Evolutionary conservation across 2,797 vertebrate species (phyloP).

Genomic region (Strix occidentalis): DNA sequence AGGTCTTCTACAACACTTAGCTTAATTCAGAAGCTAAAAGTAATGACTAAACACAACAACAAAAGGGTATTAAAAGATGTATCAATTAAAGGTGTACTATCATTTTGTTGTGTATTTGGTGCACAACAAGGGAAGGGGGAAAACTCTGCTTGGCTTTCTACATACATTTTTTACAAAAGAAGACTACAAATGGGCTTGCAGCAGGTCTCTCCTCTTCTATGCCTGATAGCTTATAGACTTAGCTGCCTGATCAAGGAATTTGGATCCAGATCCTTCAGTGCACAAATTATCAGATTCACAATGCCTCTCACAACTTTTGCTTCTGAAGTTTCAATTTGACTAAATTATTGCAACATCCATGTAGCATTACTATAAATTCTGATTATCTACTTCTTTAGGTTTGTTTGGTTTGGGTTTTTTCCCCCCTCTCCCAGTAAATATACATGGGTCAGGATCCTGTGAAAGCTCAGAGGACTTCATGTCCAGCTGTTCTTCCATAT

Average conservation of each 20-base stretch:
- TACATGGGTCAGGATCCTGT: constrained; percentile 23
- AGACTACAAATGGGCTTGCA: not conserved
- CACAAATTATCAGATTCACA: constrained; percentile 9
- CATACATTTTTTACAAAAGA: not conserved
- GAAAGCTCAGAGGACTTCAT: constrained; percentile 13
- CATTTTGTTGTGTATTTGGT: not conserved
- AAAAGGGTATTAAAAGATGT: not conserved
- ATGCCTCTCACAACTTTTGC: not conserved
- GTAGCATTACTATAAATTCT: not conserved
- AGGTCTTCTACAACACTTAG: not conserved
- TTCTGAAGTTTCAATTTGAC: constrained; percentile 10
- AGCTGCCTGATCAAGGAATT: not conserved
- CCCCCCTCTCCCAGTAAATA: not conserved
- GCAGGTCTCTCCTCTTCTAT: not conserved
- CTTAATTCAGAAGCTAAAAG: not conserved
- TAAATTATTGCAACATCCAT: not conserved
- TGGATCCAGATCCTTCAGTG: not conserved
- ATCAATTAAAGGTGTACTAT: not conserved
- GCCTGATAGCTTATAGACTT: not conserved
- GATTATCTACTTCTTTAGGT: not conserved
- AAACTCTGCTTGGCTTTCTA: not conserved
- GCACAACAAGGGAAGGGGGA: not conserved
- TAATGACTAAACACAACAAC: not conserved
- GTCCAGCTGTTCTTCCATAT: constrained; percentile 56
- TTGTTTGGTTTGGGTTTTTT: not conserved